Evolutionary conservation across 2,888 invertebrate genomes (phyloP), one percentile per base, ranked within the genome.

Genomic region (Drosophila pseudotalamancana): DNA sequence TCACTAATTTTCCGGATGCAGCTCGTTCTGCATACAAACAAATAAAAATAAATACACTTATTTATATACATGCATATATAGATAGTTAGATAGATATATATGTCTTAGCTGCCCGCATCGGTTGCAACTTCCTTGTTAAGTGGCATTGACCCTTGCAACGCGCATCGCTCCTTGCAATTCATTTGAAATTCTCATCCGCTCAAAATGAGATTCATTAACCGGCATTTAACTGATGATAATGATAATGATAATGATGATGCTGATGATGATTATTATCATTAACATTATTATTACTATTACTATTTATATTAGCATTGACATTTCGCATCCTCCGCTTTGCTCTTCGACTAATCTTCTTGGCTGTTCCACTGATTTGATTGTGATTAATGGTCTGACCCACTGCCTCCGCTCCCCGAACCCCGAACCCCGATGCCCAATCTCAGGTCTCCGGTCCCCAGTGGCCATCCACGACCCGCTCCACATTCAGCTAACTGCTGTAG

Each of bases 1-100:
- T 77, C 76, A 80, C 70, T 77, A 71, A 81, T 80, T 77, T 77
- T 77, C 84, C 78, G 78, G 78, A 78, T 84, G 84, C 74, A 84
- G 78, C 57, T 80, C 70, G 63, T 77, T 72, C 75, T 69, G 46
- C 29, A 14, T 9, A 25, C 25, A 25, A 6, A 25, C 25, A 25
- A 6, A 9, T 1, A 25, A 1, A 25, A 8, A 25, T 25, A n/a
- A n/a, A n/a, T n/a, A n/a, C n/a, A n/a, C n/a, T n/a, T n/a, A n/a
- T n/a, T n/a, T 25, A 21, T 23, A 21, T 40, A 5, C 19, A 9
- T 40, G 6, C 4, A 12, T 21, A 4, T 39, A 23, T 39, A 3
- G 6, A 25, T 25, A 1, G 25, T 29, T 9, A 23, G 23, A 9
- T 23, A n/a, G n/a, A n/a, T n/a, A n/a, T n/a, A n/a, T n/a, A n/a